phyloP scores from a whole-genome alignment of 2,797 vertebrate species.

The Crocidura indochinensis region DNA sequence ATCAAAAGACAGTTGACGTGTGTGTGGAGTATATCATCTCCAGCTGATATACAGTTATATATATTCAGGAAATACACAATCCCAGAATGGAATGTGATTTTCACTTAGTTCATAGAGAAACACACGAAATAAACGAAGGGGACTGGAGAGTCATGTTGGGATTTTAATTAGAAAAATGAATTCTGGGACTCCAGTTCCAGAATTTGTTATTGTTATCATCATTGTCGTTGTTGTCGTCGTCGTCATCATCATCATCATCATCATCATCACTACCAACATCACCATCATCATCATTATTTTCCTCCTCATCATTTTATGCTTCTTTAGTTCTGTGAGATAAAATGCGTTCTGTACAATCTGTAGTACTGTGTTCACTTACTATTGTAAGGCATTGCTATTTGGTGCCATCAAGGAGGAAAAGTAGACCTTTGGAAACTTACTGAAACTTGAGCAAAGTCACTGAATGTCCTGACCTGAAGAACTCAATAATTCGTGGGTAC shows the following conservation, averaged over 20 bases:
- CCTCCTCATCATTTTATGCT: background rate
- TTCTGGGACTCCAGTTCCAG: background rate
- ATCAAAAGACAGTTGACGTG: background rate
- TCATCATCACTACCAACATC: no score
- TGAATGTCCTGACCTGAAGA: no score
- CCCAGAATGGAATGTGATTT: conserved; percentile 48
- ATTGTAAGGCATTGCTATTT: no score
- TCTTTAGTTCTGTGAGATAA: background rate
- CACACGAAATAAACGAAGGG: background rate
- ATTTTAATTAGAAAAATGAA: conserved; percentile 52
- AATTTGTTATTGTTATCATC: background rate
- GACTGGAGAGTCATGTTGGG: background rate
- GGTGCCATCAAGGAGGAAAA: background rate
- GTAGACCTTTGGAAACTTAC: background rate
- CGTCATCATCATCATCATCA: no score
- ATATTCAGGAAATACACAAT: background rate
- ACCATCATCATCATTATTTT: no score
- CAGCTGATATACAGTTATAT: background rate
- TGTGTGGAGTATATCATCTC: background rate
- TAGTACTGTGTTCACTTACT: background rate
- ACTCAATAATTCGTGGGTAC: no score
- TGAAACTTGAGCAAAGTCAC: conserved; percentile 19
- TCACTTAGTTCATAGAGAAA: conserved; percentile 7
- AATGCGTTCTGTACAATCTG: conserved; percentile 8
- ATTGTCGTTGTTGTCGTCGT: no score